Conservation (phyloP, 2,797 vertebrate species). For the Alfaro cultratus region DNA sequence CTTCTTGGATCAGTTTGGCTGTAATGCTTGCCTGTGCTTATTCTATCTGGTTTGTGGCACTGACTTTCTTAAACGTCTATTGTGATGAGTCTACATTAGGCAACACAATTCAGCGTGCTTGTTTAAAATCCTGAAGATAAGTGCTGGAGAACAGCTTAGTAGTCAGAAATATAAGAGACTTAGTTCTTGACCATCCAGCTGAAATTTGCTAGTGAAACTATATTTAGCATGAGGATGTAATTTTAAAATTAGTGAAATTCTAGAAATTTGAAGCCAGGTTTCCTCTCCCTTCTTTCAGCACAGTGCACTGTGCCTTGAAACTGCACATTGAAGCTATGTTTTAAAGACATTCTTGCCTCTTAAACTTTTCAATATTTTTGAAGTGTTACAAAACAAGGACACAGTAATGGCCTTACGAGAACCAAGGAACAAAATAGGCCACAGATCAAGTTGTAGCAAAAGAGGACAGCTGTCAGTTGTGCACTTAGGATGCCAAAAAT, state of each 20-base stretch:
- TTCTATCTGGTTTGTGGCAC: slow-evolving; percentile 9
- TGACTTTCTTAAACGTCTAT: neutral
- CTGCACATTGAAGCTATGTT: neutral
- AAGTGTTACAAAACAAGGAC: neutral
- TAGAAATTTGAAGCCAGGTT: neutral
- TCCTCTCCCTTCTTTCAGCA: neutral
- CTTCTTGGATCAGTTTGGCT: slow-evolving; percentile 12
- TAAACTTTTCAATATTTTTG: neutral
- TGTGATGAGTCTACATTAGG: neutral
- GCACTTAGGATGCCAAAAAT: neutral
- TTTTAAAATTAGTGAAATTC: neutral
- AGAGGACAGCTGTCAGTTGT: neutral
- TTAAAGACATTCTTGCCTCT: neutral
- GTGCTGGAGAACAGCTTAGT: slow-evolving; percentile 11
- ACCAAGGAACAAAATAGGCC: neutral
- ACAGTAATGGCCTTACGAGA: neutral
- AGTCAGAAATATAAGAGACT: neutral
- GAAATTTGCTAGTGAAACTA: neutral
- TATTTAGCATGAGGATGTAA: neutral
- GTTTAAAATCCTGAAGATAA: slow-evolving; percentile 7
- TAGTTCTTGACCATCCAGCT: neutral
- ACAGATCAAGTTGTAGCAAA: neutral
- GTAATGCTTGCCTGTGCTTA: slow-evolving; percentile 12
- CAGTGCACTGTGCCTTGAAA: neutral
- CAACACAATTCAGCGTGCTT: slow-evolving; percentile 14